A percentile compares a stretch with the other conserved stretches of the same genome.
These are phyloP conservation scores for Chloroclystis v-ata DNA, from an alignment of 2,888 invertebrate species.

Conservation along the genomic window DNA sequence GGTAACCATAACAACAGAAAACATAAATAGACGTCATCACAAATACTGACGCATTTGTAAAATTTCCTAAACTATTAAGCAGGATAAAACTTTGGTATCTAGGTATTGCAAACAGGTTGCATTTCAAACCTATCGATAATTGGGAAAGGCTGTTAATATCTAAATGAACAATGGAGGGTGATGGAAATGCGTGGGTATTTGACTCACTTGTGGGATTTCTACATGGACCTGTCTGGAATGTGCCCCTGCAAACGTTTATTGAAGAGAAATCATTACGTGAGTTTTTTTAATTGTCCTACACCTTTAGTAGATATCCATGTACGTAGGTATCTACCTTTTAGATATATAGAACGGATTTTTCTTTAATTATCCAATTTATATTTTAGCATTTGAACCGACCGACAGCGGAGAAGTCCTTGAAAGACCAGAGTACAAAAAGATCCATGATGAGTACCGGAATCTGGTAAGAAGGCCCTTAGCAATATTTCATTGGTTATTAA, in stretches of 20 bases:
- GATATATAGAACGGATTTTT: too few species aligned
- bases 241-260: slow-evolving; percentile 92
- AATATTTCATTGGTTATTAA: neutral
- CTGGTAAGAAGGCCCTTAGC: slow-evolving; percentile 74
- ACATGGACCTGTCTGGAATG: slow-evolving; percentile 95
- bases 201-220: slow-evolving; percentile 94
- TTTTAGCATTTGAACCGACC: slow-evolving; percentile 90
- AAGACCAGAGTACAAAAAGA: slow-evolving; percentile 85
- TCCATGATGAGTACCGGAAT: slow-evolving; percentile 92
- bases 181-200: slow-evolving; percentile 91
- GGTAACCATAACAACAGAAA: slow-evolving; percentile 44
- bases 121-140: too few species aligned
- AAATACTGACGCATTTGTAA: too few species aligned
- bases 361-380: neutral
- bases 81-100: too few species aligned
- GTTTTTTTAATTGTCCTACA: slow-evolving; percentile 32
- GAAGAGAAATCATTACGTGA: slow-evolving; percentile 95
- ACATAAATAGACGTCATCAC: slow-evolving; percentile 46
- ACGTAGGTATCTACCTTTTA: neutral
- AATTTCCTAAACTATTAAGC: too few species aligned
- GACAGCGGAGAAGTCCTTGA: slow-evolving; percentile 80
- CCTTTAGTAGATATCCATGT: too few species aligned
- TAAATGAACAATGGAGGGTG: slow-evolving; percentile 53
- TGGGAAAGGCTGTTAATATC: too few species aligned
- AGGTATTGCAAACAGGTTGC: neutral